Conservation (phyloP, 1,140 invertebrate genomes). For the Drosophila suzukii region DNA sequence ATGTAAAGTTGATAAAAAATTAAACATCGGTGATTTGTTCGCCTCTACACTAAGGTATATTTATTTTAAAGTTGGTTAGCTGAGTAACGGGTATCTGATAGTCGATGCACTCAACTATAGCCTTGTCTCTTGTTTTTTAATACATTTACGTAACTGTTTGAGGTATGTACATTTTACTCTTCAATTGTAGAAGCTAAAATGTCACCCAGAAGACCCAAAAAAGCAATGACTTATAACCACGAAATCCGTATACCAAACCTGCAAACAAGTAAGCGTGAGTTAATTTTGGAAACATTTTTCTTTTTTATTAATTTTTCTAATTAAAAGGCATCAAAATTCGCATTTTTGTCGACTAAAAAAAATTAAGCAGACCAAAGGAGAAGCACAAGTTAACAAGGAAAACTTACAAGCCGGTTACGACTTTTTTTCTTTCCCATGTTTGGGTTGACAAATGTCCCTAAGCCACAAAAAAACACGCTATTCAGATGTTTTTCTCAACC, state of each 20-base stretch:
- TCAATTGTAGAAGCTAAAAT: conserved; percentile 16
- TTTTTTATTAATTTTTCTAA: conserved; percentile 9
- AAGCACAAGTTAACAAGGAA: conserved; percentile 8
- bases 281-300: neutral
- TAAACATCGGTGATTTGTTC: no score
- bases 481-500: conserved; percentile 22
- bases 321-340: conserved; percentile 6
- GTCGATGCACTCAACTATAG: no score
- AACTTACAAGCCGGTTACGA: conserved; percentile 1
- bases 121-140: neutral
- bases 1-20: no score
- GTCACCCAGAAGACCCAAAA: conserved; percentile 24
- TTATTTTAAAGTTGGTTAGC: no score
- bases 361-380: neutral
- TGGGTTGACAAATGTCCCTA: conserved; percentile 48
- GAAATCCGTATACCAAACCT: neutral
- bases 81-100: no score
- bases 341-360: neutral
- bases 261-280: neutral
- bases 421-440: conserved; percentile 21
- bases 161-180: conserved; percentile 6
- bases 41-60: no score
- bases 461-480: neutral
- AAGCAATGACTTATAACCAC: conserved; percentile 10
- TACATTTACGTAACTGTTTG: neutral